Percentiles rank a stretch among this genome's conserved stretches.
These are phyloP conservation scores for Cynodonichthys magdalenae DNA, from an alignment of 2,797 vertebrate genomes.

Conservation along the genomic window DNA sequence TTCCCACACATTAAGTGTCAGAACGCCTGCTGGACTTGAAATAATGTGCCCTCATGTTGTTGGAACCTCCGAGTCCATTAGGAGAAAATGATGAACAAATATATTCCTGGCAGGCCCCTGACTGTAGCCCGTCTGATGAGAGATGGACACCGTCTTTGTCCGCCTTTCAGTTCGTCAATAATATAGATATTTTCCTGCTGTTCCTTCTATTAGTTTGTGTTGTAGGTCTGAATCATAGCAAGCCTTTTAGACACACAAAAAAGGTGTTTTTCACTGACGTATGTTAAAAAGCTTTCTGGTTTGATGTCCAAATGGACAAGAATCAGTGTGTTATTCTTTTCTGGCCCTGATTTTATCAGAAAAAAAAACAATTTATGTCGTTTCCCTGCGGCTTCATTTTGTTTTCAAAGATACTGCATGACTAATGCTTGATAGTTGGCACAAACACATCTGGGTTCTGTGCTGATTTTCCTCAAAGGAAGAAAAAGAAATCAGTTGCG, in stretches of 20 bases:
- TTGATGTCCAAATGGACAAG: neutral
- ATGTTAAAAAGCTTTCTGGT: neutral
- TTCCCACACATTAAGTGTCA: neutral
- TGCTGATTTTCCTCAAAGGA: too few relatives aligned
- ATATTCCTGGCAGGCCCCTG: neutral
- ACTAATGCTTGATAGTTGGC: neutral
- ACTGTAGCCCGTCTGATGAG: neutral
- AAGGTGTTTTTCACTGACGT: neutral
- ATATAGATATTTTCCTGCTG: slow-evolving; percentile 2
- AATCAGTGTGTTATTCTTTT: neutral
- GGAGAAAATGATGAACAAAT: neutral
- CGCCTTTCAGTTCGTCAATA: neutral
- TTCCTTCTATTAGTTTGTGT: neutral
- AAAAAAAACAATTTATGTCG: neutral
- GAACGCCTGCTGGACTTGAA: neutral
- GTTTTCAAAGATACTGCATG: neutral
- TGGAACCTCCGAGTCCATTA: neutral
- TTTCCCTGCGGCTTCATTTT: neutral
- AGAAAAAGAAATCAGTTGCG: too few relatives aligned
- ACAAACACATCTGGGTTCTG: too few relatives aligned
- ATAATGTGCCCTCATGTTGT: neutral
- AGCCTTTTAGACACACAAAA: neutral
- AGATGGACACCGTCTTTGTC: neutral
- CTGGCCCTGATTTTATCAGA: too few relatives aligned
- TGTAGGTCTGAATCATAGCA: neutral